Percentiles rank a stretch among this genome's conserved stretches.
Conservation (phyloP, 1,140 invertebrate species). For the Samia ricini region DNA sequence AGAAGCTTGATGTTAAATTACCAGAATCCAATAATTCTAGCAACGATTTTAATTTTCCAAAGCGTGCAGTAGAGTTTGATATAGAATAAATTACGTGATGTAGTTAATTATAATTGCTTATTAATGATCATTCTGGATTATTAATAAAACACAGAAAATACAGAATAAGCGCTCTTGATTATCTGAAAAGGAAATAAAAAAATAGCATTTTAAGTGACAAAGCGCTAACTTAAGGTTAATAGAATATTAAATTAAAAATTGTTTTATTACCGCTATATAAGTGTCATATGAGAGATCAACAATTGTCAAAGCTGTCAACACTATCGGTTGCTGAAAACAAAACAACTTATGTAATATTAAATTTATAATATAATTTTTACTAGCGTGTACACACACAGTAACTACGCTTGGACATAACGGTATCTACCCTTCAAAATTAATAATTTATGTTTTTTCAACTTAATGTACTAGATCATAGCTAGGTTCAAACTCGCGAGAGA, state of each 20-base stretch:
- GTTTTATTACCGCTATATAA: constrained; percentile 16
- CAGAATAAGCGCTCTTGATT: constrained; percentile 13
- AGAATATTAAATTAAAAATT: neutral
- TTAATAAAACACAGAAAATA: constrained; percentile 19
- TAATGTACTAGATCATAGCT: too few relatives aligned
- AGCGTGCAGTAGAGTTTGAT: neutral
- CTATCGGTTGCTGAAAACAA: constrained; percentile 16
- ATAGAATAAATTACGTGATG: neutral
- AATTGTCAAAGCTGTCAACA: constrained; percentile 9
- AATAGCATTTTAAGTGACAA: neutral
- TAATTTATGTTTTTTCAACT: too few relatives aligned
- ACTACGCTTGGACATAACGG: too few relatives aligned
- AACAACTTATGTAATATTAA: too few relatives aligned
- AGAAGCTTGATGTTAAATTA: too few relatives aligned
- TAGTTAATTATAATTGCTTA: neutral
- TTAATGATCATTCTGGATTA: neutral
- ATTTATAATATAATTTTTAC: too few relatives aligned
- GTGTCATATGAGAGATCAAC: constrained; percentile 12
- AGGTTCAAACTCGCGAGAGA: too few relatives aligned
- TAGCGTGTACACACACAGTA: too few relatives aligned
- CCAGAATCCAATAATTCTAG: too few relatives aligned
- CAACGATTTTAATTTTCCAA: too few relatives aligned
- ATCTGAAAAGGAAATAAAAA: constrained; percentile 15
- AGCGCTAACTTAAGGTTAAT: neutral
- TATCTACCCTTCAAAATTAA: too few relatives aligned